These are phyloP conservation scores for Caenorhabditis latens DNA, from an alignment of 1,140 invertebrate species.

Conservation along the genomic window DNA sequence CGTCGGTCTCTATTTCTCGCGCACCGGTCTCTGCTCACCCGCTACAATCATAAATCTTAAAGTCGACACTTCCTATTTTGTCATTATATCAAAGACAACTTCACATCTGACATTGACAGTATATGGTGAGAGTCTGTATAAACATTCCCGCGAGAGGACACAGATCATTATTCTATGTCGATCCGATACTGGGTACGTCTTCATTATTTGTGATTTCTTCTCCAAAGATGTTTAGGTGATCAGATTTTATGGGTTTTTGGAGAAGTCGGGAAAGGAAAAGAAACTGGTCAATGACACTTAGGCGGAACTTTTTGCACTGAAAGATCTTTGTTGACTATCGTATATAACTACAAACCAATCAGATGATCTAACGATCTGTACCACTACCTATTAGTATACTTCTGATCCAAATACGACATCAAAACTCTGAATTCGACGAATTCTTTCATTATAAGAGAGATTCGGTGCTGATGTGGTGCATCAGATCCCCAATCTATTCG, in stretches of 20 bases:
- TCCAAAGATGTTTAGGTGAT: background rate
- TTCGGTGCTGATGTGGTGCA: constrained; percentile 25
- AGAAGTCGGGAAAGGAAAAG: no score
- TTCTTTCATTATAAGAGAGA: background rate
- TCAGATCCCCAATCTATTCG: background rate
- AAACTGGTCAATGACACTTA: background rate
- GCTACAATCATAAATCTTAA: background rate
- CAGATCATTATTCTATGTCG: background rate
- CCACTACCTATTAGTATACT: background rate
- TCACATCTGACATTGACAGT: background rate
- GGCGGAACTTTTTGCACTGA: background rate
- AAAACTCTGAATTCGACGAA: background rate
- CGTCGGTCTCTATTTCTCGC: background rate
- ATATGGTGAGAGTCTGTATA: background rate
- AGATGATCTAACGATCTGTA: background rate
- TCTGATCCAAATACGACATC: background rate
- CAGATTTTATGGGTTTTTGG: background rate
- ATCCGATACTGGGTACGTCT: background rate
- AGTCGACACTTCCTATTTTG: background rate
- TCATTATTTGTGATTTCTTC: background rate
- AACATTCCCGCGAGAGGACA: background rate
- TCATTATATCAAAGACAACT: constrained; percentile 1
- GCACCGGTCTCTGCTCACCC: background rate
- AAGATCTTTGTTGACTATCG: no score
- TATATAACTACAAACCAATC: background rate